Evolutionary conservation across 2,797 vertebrate species (phyloP).

Genomic region (Sylvia borin): DNA sequence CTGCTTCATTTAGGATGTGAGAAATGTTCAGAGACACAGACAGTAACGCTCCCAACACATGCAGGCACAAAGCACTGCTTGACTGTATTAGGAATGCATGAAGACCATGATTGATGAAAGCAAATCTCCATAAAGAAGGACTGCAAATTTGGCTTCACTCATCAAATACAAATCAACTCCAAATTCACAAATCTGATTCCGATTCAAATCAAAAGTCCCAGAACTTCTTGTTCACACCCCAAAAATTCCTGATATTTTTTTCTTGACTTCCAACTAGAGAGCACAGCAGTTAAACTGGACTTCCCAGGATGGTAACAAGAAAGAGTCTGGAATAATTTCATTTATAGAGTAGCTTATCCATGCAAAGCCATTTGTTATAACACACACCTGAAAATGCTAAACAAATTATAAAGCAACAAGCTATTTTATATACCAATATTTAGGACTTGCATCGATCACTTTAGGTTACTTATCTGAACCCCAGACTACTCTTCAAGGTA

Average conservation of each 20-base stretch:
- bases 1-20: neutral
- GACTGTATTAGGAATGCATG: neutral
- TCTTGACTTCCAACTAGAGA: neutral
- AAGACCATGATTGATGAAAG: neutral
- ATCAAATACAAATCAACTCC: neutral
- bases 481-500: neutral
- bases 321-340: neutral
- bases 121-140: neutral
- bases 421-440: neutral
- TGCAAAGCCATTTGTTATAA: neutral
- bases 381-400: neutral
- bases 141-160: neutral
- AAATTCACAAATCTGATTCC: neutral
- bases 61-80: neutral
- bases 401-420: neutral
- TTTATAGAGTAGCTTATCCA: neutral
- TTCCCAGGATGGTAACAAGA: neutral
- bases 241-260: neutral
- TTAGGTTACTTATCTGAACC: neutral
- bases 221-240: neutral
- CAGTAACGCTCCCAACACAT: neutral
- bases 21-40: neutral
- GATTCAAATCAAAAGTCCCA: neutral
- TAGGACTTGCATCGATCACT: neutral
- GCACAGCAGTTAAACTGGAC: neutral